Evolutionary conservation across 2,113 vertebrate species (phyloP), one percentile per base, ranked within the genome.

Genomic region (Laterallus jamaicensis): DNA sequence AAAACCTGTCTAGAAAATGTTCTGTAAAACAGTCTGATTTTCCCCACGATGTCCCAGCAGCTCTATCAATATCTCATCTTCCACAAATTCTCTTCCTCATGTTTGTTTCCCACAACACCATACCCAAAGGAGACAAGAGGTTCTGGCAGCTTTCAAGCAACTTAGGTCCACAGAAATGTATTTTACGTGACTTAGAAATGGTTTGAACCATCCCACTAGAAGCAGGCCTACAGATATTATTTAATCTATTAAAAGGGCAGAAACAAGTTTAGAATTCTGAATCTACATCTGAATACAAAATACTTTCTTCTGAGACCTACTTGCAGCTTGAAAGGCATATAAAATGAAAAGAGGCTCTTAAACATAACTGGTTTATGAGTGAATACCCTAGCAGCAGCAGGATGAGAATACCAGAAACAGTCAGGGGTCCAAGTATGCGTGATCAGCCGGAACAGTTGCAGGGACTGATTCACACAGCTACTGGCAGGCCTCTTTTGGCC

Each of bases 331-430:
- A 88, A 96, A 92, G 29, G 32, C 77, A 78, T 64, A 32, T 90
- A 91, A 96, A 96, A 92, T 35, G 11, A 68, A 94, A 94, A 88
- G 55, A 86, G 37, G 10, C 32, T 94, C 71, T 90, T 71, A 71
- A 79, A 79, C 49, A 21, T 66, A 79, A 86, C 52, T 50, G 35
- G 67, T 93, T 93, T 91, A 94, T 94, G 55, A 83, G 28, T 28
- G 69, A 82, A 96, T 92, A 90, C 82, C 80, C 94, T 93, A 81
- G 42, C 25, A 85, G 55, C 71, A 92, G 31, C 56, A 91, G 76
- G 18, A 49, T 37, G 17, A 81, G 54, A 89, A 94, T 84, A 86
- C 67, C 77, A 90, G 91, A 96, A 96, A 92, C 67, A 95, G 79
- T 75, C 85, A 60, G 77, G 26, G 83, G 71, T 97, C 55, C 40